Conservation (phyloP, 2,888 invertebrate genomes). For the Cataglyphis cursor region DNA sequence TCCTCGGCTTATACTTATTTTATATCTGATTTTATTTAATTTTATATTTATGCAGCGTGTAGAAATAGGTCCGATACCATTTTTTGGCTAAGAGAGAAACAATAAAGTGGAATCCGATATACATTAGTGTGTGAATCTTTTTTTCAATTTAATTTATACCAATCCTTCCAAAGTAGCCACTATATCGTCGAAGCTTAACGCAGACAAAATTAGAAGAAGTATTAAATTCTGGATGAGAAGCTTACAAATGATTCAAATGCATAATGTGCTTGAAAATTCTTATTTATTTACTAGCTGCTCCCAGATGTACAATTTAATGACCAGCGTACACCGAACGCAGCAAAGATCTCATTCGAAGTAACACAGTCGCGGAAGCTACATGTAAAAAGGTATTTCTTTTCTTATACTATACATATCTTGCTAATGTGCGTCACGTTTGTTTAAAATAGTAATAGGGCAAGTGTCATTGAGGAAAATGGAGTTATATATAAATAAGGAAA, state of each 20-base stretch:
- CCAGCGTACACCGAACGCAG: neutral
- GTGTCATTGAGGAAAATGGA: constrained; percentile 20
- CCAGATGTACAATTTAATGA: constrained; percentile 23
- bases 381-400: constrained; percentile 41
- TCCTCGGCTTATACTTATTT: constrained; percentile 37
- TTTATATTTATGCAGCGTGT: constrained; percentile 56
- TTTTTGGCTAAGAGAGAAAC: constrained; percentile 75
- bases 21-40: constrained; percentile 43
- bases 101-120: constrained; percentile 75
- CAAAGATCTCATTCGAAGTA: constrained; percentile 17
- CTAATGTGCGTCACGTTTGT: constrained; percentile 47
- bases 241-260: constrained; percentile 3
- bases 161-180: constrained; percentile 50
- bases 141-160: constrained; percentile 57
- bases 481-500: constrained; percentile 40
- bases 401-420: constrained; percentile 19
- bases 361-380: constrained; percentile 18
- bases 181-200: neutral
- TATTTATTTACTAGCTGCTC: constrained; percentile 24
- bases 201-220: neutral
- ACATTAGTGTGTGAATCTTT: constrained; percentile 34
- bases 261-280: constrained; percentile 14
- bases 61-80: constrained; percentile 58
- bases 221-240: constrained; percentile 1
- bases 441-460: constrained; percentile 54